These are phyloP conservation scores for Siniperca knerii DNA, from an alignment of 2,113 vertebrate genomes.

Conservation along the genomic window DNA sequence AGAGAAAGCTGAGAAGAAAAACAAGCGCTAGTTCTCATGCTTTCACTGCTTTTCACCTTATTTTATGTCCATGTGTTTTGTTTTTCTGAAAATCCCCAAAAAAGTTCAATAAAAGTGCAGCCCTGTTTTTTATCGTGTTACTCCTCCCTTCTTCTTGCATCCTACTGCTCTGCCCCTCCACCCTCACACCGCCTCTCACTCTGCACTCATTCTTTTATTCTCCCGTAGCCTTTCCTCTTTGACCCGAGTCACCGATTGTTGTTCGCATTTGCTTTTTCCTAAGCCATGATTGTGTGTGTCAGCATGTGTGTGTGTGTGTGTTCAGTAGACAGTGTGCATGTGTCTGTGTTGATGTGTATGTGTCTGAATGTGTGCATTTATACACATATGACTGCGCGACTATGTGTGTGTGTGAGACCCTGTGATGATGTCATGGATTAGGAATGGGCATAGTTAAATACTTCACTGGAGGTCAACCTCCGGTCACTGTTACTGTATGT, in stretches of 20 bases:
- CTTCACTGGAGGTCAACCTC: slow-evolving; percentile 30
- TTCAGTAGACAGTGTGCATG: slow-evolving; percentile 1
- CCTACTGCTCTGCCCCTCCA: slow-evolving; percentile 46
- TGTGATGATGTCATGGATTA: slow-evolving; percentile 59
- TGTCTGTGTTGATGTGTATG: neutral
- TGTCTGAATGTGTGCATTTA: slow-evolving; percentile 6
- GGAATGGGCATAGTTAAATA: slow-evolving; percentile 45
- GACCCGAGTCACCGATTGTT: slow-evolving; percentile 70
- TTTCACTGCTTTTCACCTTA: slow-evolving; percentile 55
- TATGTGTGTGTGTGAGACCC: neutral
- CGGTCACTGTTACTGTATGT: slow-evolving; percentile 45
- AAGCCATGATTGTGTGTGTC: slow-evolving; percentile 19
- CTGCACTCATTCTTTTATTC: slow-evolving; percentile 83
- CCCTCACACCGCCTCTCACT: slow-evolving; percentile 77
- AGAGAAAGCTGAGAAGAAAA: slow-evolving; percentile 71
- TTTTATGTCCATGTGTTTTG: slow-evolving; percentile 49
- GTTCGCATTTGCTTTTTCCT: slow-evolving; percentile 60
- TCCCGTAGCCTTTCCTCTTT: slow-evolving; percentile 73
- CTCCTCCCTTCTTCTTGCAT: slow-evolving; percentile 53
- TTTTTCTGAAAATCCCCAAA: slow-evolving; percentile 55
- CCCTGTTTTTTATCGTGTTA: slow-evolving; percentile 39
- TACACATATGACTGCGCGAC: neutral
- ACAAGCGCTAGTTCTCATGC: slow-evolving; percentile 75
- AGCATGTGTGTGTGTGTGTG: neutral
- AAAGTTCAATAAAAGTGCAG: slow-evolving; percentile 79